Evolutionary conservation across 2,113 vertebrate species (phyloP).

Genomic region (Gymnocephalus cernua): DNA sequence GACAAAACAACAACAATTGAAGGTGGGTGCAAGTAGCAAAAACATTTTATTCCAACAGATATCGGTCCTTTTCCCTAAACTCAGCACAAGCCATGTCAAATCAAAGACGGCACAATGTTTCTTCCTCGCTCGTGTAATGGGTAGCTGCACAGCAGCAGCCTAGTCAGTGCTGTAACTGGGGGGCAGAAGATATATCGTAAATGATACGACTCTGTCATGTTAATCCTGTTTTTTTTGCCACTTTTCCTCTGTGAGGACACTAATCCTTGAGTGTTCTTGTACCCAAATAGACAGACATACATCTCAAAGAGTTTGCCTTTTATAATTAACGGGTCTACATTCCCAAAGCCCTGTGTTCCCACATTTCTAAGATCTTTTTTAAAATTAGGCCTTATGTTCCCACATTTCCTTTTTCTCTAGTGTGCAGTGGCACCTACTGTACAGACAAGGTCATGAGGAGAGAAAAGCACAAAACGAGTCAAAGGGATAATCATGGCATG

Average conservation of each 20-base stretch:
- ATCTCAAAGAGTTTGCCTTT: too few relatives aligned
- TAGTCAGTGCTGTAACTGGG: background rate
- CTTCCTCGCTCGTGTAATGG: background rate
- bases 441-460: background rate
- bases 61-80: background rate
- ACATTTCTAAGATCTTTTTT: too few relatives aligned
- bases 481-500: conserved; percentile 20
- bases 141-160: too few relatives aligned
- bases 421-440: too few relatives aligned
- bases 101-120: background rate
- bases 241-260: background rate
- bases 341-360: too few relatives aligned
- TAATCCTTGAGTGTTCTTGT: background rate
- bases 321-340: too few relatives aligned
- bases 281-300: background rate
- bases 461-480: conserved; percentile 43
- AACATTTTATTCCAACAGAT: background rate
- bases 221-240: background rate
- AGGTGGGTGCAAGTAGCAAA: background rate
- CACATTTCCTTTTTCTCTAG: too few relatives aligned
- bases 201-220: background rate
- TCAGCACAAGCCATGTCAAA: background rate
- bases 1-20: background rate
- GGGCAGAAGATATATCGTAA: background rate
- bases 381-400: too few relatives aligned